Evolutionary conservation across 2,888 invertebrate species (phyloP).

Genomic region (Tortrix viridana): DNA sequence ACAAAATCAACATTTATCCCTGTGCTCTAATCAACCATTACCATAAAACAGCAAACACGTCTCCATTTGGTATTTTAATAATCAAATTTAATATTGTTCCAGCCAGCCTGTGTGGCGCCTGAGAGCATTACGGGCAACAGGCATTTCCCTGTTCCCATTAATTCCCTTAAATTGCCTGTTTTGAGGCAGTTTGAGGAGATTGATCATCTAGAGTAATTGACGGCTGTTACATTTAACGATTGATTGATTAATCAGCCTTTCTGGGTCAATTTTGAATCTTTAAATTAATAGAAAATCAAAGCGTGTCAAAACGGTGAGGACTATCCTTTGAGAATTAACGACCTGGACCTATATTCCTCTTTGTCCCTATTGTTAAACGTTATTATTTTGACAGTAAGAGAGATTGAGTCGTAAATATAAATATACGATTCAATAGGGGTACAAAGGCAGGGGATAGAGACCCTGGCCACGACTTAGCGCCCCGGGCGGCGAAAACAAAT

Average conservation of each 20-base stretch:
- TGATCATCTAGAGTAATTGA: constrained; percentile 27
- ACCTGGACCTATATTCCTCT: too few species aligned
- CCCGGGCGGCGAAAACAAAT: too few species aligned
- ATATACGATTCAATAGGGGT: too few species aligned
- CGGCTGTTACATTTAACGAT: constrained; percentile 17
- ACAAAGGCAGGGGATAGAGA: too few species aligned
- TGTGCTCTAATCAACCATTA: neutral
- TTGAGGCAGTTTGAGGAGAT: constrained; percentile 4
- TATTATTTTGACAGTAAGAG: too few species aligned
- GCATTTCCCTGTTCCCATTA: constrained; percentile 5
- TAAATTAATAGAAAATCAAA: too few species aligned
- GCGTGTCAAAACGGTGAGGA: too few species aligned
- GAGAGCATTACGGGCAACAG: constrained; percentile 6
- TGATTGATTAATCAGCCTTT: constrained; percentile 16
- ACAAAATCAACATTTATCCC: neutral
- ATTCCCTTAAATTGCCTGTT: constrained; percentile 11
- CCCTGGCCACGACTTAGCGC: too few species aligned
- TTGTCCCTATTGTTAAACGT: too few species aligned
- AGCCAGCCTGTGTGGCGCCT: constrained; percentile 2
- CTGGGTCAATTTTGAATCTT: neutral
- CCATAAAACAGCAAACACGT: constrained; percentile 21
- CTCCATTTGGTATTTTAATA: constrained; percentile 27
- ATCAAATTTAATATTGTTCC: constrained; percentile 28
- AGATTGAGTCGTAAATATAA: too few species aligned
- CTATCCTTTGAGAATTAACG: too few species aligned